Base-by-base conservation (phyloP, 2,797 vertebrate species). In the Mormyrops boulengeri region DNA sequence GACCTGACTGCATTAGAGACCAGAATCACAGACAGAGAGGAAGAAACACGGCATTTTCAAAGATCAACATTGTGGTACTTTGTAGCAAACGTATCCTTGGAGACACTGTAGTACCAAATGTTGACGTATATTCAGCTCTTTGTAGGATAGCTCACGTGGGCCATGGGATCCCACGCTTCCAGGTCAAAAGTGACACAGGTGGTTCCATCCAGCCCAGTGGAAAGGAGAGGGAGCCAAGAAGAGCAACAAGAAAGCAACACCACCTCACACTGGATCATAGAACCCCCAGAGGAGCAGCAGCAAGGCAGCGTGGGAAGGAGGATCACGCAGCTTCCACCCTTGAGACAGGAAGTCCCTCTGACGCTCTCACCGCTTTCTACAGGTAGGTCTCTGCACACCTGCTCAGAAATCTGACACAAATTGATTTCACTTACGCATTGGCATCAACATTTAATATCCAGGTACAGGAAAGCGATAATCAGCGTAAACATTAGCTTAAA, bases 151-250 rank as follows among this genome's bases (percentile, higher is more conserved):
- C 52, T 4, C 6, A 6, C 22, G 2, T 3, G 0, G n/a, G 82
- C 90, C 89, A 98, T 99, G 97, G 97, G 98, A 3, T 94, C 95
- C 69, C 93, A 91, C 87, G 92, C 92, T 85, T 97, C 97, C 87
- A 97, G 94, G 94, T 93, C 93, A 89, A 95, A 93, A 90, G 93
- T 95, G 91, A 95, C 92, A 91, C 96, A 94, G 94, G 97, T 98
- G 88, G 94, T 93, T 26, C 97, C 98, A 0, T 92, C 95, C 92
- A 7, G 11, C 2, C 57, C 87, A 87, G 93, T 91, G 90, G 92
- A 92, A 88, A 88, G 1, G 0, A 0, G 30, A 82, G 12, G 92
- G 9, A 73, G 30, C 87, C 89, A 41, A 19, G 49, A 44, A 49
- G 87, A 90, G n/a, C 86, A 90, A 69, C 26, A 62, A 50, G 50